A percentile compares a stretch with the other conserved stretches of the same genome.
Evolutionary conservation across 2,797 vertebrate genomes (phyloP).

Genomic region (Molossus molossus): DNA sequence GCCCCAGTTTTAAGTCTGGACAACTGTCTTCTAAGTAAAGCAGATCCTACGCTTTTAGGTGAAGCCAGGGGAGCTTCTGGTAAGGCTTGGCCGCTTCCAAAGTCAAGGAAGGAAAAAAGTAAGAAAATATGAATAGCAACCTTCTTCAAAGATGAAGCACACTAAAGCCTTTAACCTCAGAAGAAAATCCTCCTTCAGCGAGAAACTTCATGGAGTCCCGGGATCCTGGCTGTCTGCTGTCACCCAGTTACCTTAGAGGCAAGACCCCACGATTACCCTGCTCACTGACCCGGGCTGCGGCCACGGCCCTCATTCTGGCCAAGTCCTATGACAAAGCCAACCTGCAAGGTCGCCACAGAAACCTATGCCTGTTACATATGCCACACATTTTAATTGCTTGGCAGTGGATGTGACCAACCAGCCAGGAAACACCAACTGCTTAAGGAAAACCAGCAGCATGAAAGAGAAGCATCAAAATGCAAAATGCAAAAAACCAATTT

Average conservation of each 20-base stretch:
- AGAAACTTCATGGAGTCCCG: fast-evolving
- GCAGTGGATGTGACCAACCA: background rate
- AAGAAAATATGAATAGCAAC: background rate
- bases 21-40: background rate
- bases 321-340: background rate
- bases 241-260: fast-evolving
- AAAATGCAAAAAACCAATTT: background rate
- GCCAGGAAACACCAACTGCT: background rate
- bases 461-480: background rate
- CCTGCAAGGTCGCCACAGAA: background rate
- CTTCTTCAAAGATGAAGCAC: background rate
- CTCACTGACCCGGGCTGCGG: background rate
- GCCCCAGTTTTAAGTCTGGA: background rate
- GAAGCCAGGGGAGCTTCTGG: background rate
- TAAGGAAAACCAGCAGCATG: background rate
- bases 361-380: background rate
- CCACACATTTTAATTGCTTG: background rate
- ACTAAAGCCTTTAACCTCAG: background rate
- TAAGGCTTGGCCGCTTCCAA: background rate
- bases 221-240: no score
- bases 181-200: background rate
- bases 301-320: background rate
- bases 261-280: fast-evolving
- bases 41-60: background rate
- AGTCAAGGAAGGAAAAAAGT: background rate